Percentiles rank a stretch among this genome's conserved stretches.
Evolutionary conservation across 2,888 invertebrate genomes (phyloP).

Genomic region (Creontiades dilutus): DNA sequence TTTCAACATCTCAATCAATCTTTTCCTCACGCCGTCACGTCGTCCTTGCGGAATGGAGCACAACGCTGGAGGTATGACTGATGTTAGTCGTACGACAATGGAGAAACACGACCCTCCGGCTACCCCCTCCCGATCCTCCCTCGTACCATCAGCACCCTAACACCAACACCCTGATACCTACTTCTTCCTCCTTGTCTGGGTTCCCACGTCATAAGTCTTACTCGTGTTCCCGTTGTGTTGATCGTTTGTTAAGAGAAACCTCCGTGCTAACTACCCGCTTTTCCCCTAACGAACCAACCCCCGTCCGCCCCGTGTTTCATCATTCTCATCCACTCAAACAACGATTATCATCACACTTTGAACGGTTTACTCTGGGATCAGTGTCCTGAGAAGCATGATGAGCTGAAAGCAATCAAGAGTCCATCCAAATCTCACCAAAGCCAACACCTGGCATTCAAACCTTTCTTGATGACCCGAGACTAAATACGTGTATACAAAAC

Average conservation of each 20-base stretch:
- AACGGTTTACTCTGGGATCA: background rate
- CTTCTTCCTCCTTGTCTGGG: background rate
- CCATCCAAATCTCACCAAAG: too few species aligned
- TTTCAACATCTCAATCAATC: background rate
- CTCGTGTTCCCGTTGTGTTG: constrained; percentile 17
- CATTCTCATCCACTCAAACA: background rate
- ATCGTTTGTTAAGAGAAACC: constrained; percentile 27
- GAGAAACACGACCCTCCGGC: background rate
- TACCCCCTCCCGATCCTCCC: background rate
- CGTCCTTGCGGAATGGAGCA: background rate
- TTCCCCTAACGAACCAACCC: background rate
- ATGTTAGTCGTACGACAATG: background rate
- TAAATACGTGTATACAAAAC: too few species aligned
- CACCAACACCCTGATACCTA: background rate
- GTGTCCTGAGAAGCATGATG: background rate
- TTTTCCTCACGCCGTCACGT: background rate
- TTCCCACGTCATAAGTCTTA: constrained; percentile 20
- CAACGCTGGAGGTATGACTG: background rate
- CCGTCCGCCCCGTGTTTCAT: background rate
- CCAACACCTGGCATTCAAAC: too few species aligned
- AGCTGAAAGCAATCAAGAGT: background rate
- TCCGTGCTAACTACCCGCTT: constrained; percentile 23
- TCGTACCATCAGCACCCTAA: background rate
- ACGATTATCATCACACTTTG: background rate
- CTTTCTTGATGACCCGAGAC: too few species aligned